Evolutionary conservation across 2,113 vertebrate genomes (phyloP).

Genomic region (Erinaceus europaeus): DNA sequence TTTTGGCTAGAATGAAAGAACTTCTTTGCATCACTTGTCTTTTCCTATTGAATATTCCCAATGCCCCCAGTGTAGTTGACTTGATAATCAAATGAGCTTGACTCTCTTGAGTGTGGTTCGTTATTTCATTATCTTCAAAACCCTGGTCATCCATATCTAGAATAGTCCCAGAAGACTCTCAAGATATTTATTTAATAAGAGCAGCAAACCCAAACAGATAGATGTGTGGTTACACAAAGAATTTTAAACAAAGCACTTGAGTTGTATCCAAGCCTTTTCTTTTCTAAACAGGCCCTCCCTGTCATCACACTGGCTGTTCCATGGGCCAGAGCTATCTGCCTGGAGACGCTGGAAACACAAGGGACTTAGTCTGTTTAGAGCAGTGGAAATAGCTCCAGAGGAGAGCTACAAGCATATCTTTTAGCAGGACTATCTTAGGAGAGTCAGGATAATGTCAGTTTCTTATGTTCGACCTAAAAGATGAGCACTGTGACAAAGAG

Average conservation of each 20-base stretch:
- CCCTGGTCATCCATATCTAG: constrained; percentile 14
- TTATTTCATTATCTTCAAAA: constrained; percentile 58
- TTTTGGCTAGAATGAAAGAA: background rate
- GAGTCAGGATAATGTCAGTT: background rate
- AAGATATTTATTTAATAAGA: constrained; percentile 83
- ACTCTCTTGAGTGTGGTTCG: background rate
- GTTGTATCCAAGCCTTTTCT: constrained; percentile 75
- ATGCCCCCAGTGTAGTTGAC: background rate
- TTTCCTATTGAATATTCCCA: background rate
- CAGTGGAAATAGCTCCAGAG: constrained; percentile 60
- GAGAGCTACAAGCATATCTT: background rate
- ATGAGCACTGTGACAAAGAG: background rate
- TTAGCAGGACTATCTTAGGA: background rate
- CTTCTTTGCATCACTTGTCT: background rate
- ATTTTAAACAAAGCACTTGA: constrained; percentile 84
- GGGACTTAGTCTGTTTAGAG: constrained; percentile 7
- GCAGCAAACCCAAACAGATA: constrained; percentile 82
- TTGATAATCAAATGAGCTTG: constrained; percentile 48
- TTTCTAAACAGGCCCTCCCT: constrained; percentile 82
- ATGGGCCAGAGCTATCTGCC: constrained; percentile 77
- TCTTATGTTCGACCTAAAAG: background rate
- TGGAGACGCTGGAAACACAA: constrained; percentile 59
- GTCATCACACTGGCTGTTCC: constrained; percentile 75
- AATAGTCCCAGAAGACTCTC: constrained; percentile 78
- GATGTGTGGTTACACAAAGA: constrained; percentile 81